Conservation (phyloP, 2,888 invertebrate species). For the Antheraea yamamai region DNA sequence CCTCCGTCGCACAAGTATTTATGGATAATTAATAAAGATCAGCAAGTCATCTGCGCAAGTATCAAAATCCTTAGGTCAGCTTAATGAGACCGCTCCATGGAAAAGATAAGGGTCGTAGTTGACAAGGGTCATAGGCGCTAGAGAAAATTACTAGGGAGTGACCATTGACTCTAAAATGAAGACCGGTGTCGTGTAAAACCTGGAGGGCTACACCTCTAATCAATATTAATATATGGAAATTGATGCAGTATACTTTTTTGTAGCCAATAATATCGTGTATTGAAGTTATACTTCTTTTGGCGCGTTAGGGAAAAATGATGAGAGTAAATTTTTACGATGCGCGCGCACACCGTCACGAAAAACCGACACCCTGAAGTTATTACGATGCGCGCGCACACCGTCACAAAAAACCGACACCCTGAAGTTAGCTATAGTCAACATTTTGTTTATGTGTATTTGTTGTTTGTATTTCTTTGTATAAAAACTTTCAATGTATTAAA, state of each 20-base stretch:
- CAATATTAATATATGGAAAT: conserved; percentile 1
- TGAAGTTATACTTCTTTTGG: too few species aligned
- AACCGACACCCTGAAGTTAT: too few species aligned
- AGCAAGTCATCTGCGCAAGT: conserved; percentile 45
- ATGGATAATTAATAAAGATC: conserved; percentile 15
- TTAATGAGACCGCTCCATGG: conserved; percentile 61
- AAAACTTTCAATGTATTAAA: too few species aligned
- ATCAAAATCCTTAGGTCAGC: conserved; percentile 53
- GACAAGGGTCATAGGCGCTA: conserved; percentile 65
- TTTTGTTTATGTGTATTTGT: too few species aligned
- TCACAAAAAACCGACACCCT: too few species aligned
- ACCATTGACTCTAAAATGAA: conserved; percentile 13
- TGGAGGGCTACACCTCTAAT: not conserved
- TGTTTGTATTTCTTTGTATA: too few species aligned
- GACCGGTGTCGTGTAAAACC: conserved; percentile 10
- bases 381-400: too few species aligned
- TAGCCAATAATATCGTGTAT: too few species aligned
- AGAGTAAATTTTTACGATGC: too few species aligned
- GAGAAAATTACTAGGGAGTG: conserved; percentile 61
- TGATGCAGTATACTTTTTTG: not conserved
- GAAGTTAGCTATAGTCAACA: too few species aligned
- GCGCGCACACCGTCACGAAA: too few species aligned
- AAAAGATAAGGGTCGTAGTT: conserved; percentile 61
- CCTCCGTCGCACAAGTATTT: not conserved
- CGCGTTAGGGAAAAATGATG: too few species aligned